Conservation (phyloP, 1,140 invertebrate genomes). For the Eulimnadia texana region DNA sequence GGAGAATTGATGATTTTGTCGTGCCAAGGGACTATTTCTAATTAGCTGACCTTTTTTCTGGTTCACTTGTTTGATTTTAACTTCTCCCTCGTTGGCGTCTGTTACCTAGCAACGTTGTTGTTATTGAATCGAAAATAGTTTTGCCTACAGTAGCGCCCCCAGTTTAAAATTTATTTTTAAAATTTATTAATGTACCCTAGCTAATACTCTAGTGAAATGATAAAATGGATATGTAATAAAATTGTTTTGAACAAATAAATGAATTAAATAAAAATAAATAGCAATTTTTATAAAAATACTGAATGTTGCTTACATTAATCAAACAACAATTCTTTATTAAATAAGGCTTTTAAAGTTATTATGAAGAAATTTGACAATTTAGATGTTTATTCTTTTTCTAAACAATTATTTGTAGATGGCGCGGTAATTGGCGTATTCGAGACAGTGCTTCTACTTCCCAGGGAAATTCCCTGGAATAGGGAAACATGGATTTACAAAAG, state of each 20-base stretch:
- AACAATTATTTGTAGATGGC: background rate
- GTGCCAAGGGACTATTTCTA: too few relatives aligned
- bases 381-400: too few relatives aligned
- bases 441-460: too few relatives aligned
- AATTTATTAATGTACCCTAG: background rate
- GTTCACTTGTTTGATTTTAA: background rate
- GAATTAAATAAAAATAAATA: background rate
- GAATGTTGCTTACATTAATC: too few relatives aligned
- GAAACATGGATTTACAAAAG: too few relatives aligned
- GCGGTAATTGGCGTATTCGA: too few relatives aligned
- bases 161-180: background rate
- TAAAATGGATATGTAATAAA: background rate
- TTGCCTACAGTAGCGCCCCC: background rate
- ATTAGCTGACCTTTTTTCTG: background rate
- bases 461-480: too few relatives aligned
- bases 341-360: too few relatives aligned
- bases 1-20: background rate
- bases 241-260: background rate
- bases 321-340: too few relatives aligned
- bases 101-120: background rate
- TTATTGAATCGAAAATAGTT: background rate
- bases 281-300: background rate
- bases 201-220: background rate
- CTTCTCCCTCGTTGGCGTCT: background rate
- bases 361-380: too few relatives aligned